A percentile compares a stretch with the other conserved stretches of the same genome.
Evolutionary conservation across 1,140 invertebrate species (phyloP).

Genomic region (Goniozus legneri): DNA sequence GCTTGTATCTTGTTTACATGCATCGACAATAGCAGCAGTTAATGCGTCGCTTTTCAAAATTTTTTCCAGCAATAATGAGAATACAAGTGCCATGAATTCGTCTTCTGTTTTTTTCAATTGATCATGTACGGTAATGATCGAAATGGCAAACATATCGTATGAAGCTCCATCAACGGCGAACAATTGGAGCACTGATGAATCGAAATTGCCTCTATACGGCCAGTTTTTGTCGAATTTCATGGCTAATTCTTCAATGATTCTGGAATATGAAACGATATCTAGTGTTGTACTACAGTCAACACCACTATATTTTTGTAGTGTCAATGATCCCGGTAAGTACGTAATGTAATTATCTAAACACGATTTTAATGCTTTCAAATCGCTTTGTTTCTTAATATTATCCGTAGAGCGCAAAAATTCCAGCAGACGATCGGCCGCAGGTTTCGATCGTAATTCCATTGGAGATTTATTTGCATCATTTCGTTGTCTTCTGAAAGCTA

Average conservation of each 20-base stretch:
- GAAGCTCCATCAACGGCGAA: conserved; percentile 56
- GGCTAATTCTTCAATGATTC: conserved; percentile 48
- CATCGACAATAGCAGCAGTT: conserved; percentile 51
- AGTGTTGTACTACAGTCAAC: conserved; percentile 45
- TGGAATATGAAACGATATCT: conserved; percentile 44
- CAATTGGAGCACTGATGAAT: conserved; percentile 40
- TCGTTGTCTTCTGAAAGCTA: conserved; percentile 40
- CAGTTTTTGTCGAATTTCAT: conserved; percentile 56
- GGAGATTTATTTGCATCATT: conserved; percentile 21
- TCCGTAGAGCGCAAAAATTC: conserved; percentile 41
- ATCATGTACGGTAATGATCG: conserved; percentile 48
- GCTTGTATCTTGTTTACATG: conserved; percentile 25
- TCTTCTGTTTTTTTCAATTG: conserved; percentile 50
- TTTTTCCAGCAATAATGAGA: conserved; percentile 50
- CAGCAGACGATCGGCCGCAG: conserved; percentile 33
- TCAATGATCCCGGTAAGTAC: conserved; percentile 61
- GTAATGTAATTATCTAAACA: conserved; percentile 30
- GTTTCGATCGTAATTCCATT: conserved; percentile 41
- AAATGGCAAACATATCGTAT: conserved; percentile 52
- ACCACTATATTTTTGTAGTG: conserved; percentile 59
- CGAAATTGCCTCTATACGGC: conserved; percentile 45
- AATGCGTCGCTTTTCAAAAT: conserved; percentile 59
- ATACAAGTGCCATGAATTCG: conserved; percentile 27
- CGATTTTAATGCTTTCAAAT: conserved; percentile 38
- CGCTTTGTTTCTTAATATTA: conserved; percentile 46